Percentiles rank a stretch among this genome's conserved stretches.
These are phyloP conservation scores for Poeciliopsis presidionis DNA, from an alignment of 2,797 vertebrate genomes.

Conservation along the genomic window DNA sequence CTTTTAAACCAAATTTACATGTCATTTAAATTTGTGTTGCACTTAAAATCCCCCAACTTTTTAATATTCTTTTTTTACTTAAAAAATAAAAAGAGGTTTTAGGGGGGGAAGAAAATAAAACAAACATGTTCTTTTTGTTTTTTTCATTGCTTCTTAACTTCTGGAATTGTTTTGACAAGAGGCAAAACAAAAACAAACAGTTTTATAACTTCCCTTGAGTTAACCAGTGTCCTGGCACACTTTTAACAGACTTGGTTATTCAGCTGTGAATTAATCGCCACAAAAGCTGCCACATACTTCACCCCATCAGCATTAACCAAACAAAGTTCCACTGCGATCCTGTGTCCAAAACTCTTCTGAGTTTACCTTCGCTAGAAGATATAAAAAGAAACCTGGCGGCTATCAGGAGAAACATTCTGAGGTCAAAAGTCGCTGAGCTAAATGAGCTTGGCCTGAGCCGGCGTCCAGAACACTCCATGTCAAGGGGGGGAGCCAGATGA, in stretches of 20 bases:
- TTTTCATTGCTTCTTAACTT: not conserved
- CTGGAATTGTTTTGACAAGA: not conserved
- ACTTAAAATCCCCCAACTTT: not conserved
- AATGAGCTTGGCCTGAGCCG: not conserved
- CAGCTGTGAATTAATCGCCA: not conserved
- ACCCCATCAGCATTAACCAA: not conserved
- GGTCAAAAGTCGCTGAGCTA: not conserved
- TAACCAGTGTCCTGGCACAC: not conserved
- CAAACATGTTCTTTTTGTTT: not conserved
- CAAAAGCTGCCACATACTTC: not conserved
- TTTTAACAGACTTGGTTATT: not conserved
- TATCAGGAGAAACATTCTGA: not conserved
- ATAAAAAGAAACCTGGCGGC: not conserved
- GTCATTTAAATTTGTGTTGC: not conserved
- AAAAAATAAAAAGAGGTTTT: not conserved
- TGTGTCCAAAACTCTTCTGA: not conserved
- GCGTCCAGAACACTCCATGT: not conserved
- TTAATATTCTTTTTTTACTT: not conserved
- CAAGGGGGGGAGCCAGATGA: not conserved
- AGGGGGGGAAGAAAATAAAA: not conserved
- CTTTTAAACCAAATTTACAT: not conserved
- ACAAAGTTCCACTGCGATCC: not conserved
- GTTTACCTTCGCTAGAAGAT: not conserved
- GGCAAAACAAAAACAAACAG: not conserved
- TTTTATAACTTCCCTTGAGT: not conserved